These are phyloP conservation scores for Thumatha senex DNA, from an alignment of 2,888 invertebrate genomes.

Conservation along the genomic window DNA sequence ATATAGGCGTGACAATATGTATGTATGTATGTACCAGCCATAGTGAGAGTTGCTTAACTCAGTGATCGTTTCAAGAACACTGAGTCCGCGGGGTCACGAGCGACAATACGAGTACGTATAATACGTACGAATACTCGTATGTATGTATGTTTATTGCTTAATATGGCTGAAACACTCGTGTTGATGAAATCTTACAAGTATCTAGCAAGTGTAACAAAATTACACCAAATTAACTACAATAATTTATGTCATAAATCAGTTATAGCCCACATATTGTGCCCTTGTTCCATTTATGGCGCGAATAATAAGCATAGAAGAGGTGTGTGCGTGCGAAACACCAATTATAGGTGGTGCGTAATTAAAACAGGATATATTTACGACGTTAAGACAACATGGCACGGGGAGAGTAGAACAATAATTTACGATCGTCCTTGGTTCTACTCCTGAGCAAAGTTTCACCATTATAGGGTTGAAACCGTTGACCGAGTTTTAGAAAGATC, in stretches of 20 bases:
- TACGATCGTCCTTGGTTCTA: constrained; percentile 74
- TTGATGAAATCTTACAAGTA: not conserved
- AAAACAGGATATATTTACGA: constrained; percentile 77
- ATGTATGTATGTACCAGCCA: too few relatives aligned
- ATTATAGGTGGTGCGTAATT: constrained; percentile 73
- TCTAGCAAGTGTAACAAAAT: not conserved
- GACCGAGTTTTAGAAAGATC: constrained; percentile 49
- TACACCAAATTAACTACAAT: constrained; percentile 7
- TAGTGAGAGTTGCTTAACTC: too few relatives aligned
- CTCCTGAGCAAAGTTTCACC: constrained; percentile 53
- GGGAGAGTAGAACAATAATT: constrained; percentile 62
- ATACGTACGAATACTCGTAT: too few relatives aligned
- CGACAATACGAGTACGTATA: too few relatives aligned
- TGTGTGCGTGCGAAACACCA: constrained; percentile 63
- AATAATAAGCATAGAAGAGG: constrained; percentile 33
- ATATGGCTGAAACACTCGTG: not conserved
- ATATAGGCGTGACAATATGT: too few relatives aligned
- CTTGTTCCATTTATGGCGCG: constrained; percentile 24
- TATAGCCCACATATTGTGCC: constrained; percentile 14
- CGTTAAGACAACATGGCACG: constrained; percentile 73
- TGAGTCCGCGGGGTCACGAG: too few relatives aligned
- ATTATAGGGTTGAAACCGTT: constrained; percentile 44
- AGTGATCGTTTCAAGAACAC: too few relatives aligned
- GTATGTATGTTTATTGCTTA: too few relatives aligned
- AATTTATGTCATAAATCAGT: constrained; percentile 10